A percentile compares a stretch with the other conserved stretches of the same genome.
Conservation (phyloP, 2,888 invertebrate genomes). For the Erynnis tages region DNA sequence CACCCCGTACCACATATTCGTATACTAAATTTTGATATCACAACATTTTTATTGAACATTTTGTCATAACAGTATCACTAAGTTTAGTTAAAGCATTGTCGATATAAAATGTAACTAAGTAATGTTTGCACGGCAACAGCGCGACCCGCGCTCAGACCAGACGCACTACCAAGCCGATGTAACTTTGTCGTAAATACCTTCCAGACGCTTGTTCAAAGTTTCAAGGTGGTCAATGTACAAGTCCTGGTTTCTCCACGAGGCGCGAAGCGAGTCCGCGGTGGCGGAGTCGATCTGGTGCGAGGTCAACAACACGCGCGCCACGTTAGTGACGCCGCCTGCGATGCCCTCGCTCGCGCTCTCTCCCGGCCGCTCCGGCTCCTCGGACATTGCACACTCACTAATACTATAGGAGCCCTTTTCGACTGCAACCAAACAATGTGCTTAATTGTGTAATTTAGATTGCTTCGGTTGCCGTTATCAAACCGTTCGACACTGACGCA, state of each 20-base stretch:
- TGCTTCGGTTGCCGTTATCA: slow-evolving; percentile 60
- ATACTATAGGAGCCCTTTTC: slow-evolving; percentile 63
- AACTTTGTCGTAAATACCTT: slow-evolving; percentile 85
- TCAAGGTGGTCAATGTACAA: slow-evolving; percentile 88
- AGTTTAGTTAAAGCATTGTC: slow-evolving; percentile 81
- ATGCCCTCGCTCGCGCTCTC: slow-evolving; percentile 68
- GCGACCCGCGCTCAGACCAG: slow-evolving; percentile 52
- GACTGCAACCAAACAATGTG: slow-evolving; percentile 70
- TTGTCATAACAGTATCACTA: slow-evolving; percentile 69
- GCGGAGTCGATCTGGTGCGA: slow-evolving; percentile 84
- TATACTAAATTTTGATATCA: slow-evolving; percentile 65
- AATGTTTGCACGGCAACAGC: slow-evolving; percentile 56
- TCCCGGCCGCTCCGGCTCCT: slow-evolving; percentile 74
- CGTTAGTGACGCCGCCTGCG: slow-evolving; percentile 76
- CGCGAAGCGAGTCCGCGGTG: slow-evolving; percentile 84
- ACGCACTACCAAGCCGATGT: slow-evolving; percentile 72
- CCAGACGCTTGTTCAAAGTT: slow-evolving; percentile 87
- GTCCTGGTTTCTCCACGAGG: slow-evolving; percentile 89
- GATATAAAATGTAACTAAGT: slow-evolving; percentile 67
- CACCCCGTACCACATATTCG: slow-evolving; percentile 69
- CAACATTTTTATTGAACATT: slow-evolving; percentile 57
- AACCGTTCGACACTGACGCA: slow-evolving; percentile 53
- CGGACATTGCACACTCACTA: slow-evolving; percentile 79
- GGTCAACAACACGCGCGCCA: slow-evolving; percentile 82
- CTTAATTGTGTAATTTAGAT: slow-evolving; percentile 53